Base-by-base conservation (phyloP, 2,888 invertebrate genomes). In the Cinara cedri region DNA sequence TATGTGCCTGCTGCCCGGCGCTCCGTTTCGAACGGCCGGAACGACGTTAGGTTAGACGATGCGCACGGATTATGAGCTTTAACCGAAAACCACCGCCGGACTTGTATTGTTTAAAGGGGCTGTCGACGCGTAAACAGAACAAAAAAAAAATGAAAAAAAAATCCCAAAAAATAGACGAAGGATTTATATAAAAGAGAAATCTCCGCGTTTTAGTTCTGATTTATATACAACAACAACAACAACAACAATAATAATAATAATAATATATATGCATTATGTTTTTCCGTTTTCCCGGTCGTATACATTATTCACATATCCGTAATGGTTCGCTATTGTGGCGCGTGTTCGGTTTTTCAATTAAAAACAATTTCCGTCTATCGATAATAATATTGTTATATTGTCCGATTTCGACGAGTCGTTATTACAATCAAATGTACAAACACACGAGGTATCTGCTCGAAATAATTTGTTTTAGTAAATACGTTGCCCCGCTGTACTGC, bases 1-100 rank as follows among this genome's bases (percentile, higher is more conserved):
- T 51, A 16, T n/a, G 10, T 34, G 21, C 13, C 46, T 51, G 21
- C 16, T 21, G 21, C 60, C 72, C 49, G 34, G 19, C 24, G 24
- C 11, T 4, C 24, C 10, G 19, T 21, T 14, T 46, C 24, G 57
- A 72, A 57, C 26, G 19, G 49, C 49, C 26, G 49, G 49, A 63
- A 74, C 34, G 72, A 74, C 34, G 72, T 49, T 19, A 34, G 72
- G 72, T 74, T 63, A 62, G 62, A 62, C 62, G 51, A 63, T 51
- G 72, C 16, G 72, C 62, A 16, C 19, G 72, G 72, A 74, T 74
- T 62, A 74, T 63, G 72, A 63, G 72, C 49, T 63, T 74, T 74
- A 63, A 63, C 49, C 44, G 13, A 34, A 60, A 51, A 42, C 44
- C 71, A 14, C 51, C 62, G 14, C 49, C 24, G 49, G 51, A 49